Conservation (phyloP, 2,797 vertebrate genomes). For the Rhinophrynus dorsalis region DNA sequence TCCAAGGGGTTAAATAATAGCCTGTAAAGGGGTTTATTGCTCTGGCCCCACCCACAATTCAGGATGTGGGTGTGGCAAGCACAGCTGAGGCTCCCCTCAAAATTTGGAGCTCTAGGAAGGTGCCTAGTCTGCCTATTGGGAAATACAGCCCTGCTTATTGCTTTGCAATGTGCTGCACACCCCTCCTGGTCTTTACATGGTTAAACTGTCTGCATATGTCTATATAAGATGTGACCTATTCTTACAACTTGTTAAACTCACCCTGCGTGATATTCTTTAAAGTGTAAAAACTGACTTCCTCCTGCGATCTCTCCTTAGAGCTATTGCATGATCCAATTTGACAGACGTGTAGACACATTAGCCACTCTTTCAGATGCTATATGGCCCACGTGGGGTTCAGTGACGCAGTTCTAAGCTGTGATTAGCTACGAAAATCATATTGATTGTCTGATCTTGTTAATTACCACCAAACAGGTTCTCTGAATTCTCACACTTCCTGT, state of each 20-base stretch:
- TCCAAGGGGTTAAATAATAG: too few species aligned
- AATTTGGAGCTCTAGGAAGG: too few species aligned
- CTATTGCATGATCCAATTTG: not conserved
- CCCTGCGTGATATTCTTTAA: not conserved
- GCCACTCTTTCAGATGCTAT: not conserved
- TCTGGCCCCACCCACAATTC: too few species aligned
- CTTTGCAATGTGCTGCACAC: too few species aligned
- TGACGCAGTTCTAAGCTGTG: constrained; percentile 43
- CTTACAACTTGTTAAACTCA: not conserved
- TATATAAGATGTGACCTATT: not conserved
- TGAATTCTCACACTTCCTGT: constrained; percentile 25
- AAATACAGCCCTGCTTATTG: too few species aligned
- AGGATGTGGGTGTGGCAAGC: too few species aligned
- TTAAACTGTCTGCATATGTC: too few species aligned
- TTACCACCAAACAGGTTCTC: constrained; percentile 41
- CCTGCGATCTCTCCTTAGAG: not conserved
- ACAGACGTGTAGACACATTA: not conserved
- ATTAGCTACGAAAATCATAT: constrained; percentile 44
- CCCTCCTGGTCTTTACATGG: too few species aligned
- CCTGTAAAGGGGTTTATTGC: too few species aligned
- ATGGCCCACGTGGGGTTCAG: constrained; percentile 13
- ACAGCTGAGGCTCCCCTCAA: too few species aligned
- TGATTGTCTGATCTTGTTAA: constrained; percentile 41
- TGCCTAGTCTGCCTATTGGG: too few species aligned
- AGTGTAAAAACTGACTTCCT: not conserved